phyloP scores from a whole-genome alignment of 2,888 invertebrate genomes.

The Drosophila histrio region DNA sequence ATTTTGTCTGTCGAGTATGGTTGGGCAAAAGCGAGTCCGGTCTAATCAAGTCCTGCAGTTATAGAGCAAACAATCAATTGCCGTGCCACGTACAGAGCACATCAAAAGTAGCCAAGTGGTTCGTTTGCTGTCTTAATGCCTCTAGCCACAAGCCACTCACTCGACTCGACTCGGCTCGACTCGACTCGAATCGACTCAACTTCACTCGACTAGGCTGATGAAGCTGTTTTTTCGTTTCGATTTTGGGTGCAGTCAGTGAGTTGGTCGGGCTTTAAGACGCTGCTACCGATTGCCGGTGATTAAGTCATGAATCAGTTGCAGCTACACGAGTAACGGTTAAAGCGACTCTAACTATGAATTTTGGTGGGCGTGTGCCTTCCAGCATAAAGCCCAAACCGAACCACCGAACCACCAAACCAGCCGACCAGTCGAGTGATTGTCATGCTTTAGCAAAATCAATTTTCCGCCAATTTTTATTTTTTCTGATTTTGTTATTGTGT shows the following conservation, averaged over 20 bases:
- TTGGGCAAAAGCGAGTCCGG: constrained; percentile 31
- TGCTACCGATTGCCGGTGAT: constrained; percentile 76
- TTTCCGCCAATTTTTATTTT: constrained; percentile 58
- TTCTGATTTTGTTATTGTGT: constrained; percentile 17
- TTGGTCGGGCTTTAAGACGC: constrained; percentile 41
- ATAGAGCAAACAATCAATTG: constrained; percentile 78
- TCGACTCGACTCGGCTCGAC: constrained; percentile 33
- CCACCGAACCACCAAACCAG: background rate
- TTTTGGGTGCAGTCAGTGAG: constrained; percentile 64
- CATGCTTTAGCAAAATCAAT: constrained; percentile 74
- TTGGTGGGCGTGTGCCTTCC: constrained; percentile 75
- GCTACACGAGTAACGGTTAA: constrained; percentile 59
- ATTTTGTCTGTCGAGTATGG: constrained; percentile 3
- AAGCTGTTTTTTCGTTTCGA: constrained; percentile 46
- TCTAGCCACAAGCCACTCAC: constrained; percentile 67
- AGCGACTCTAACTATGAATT: constrained; percentile 69
- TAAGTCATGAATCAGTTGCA: constrained; percentile 77
- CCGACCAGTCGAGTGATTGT: constrained; percentile 64
- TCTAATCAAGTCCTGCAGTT: constrained; percentile 72
- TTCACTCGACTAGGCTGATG: constrained; percentile 48
- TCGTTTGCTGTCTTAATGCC: constrained; percentile 39
- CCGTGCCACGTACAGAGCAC: constrained; percentile 27
- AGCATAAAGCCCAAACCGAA: constrained; percentile 36
- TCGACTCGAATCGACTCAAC: constrained; percentile 1
- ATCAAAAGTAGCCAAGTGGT: constrained; percentile 52